Percentiles rank a stretch among this genome's conserved stretches.
These are phyloP conservation scores for Hyles lineata DNA, from an alignment of 2,888 invertebrate genomes.

Conservation along the genomic window DNA sequence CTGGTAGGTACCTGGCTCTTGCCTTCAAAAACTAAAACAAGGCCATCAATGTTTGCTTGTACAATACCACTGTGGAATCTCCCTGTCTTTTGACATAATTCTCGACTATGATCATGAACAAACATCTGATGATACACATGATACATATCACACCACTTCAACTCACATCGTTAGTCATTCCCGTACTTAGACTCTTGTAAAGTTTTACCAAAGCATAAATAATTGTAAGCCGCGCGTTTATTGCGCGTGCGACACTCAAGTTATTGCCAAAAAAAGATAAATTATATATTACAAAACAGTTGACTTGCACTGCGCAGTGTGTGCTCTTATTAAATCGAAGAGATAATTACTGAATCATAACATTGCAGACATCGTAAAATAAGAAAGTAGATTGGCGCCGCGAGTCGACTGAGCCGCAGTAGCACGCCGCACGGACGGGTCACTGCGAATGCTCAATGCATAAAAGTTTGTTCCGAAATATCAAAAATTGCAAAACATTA, in stretches of 20 bases:
- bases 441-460: conserved; percentile 54
- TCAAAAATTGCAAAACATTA: conserved; percentile 74
- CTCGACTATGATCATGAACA: background rate
- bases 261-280: conserved; percentile 38
- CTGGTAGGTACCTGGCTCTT: conserved; percentile 51
- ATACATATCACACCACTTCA: background rate
- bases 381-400: conserved; percentile 51
- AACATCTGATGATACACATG: background rate
- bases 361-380: conserved; percentile 54
- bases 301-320: conserved; percentile 32
- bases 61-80: conserved; percentile 46
- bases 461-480: conserved; percentile 68
- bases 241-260: conserved; percentile 33
- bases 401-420: background rate
- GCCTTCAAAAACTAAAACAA: conserved; percentile 61
- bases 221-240: conserved; percentile 36
- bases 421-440: conserved; percentile 49
- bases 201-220: conserved; percentile 30
- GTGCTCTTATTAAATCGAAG: conserved; percentile 51
- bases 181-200: conserved; percentile 1
- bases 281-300: conserved; percentile 40
- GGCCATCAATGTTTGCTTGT: conserved; percentile 64
- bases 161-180: conserved; percentile 17
- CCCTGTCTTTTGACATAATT: conserved; percentile 16
- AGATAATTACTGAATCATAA: conserved; percentile 50